These are phyloP conservation scores for Apodemus speciosus DNA, from an alignment of 2,113 vertebrate species.

Conservation along the genomic window DNA sequence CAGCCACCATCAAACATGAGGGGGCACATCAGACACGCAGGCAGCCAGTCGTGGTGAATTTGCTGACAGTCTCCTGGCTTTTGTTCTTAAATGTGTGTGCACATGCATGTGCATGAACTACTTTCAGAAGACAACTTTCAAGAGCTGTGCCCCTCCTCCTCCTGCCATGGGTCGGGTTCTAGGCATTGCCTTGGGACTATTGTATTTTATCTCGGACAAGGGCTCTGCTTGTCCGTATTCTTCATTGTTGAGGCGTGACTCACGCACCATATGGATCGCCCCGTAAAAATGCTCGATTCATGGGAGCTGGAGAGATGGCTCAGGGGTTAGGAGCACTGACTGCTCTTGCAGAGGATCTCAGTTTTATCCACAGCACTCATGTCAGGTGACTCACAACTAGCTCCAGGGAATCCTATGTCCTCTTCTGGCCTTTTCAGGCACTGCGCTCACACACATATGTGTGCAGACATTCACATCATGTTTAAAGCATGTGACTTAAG, in stretches of 20 bases:
- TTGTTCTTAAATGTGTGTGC: background rate
- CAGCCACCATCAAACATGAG: background rate
- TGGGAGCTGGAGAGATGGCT: background rate
- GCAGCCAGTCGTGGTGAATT: background rate
- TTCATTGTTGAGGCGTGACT: too few species aligned
- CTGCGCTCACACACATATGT: background rate
- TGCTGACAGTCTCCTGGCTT: background rate
- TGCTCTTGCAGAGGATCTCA: background rate
- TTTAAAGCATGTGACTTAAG: background rate
- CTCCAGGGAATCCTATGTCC: background rate
- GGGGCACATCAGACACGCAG: background rate
- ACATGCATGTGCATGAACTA: background rate
- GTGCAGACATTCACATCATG: background rate
- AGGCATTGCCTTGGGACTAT: background rate
- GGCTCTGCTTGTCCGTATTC: background rate
- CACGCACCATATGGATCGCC: fast-evolving
- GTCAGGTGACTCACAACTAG: background rate
- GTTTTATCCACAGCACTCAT: background rate
- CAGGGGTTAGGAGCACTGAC: background rate
- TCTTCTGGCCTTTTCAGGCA: background rate
- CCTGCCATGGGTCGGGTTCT: background rate
- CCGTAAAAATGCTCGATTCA: fast-evolving
- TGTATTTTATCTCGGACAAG: background rate
- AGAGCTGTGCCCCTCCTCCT: background rate
- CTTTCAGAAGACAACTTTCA: background rate